Base-by-base conservation (phyloP, 2,888 invertebrate species). In the Erebia palarica region DNA sequence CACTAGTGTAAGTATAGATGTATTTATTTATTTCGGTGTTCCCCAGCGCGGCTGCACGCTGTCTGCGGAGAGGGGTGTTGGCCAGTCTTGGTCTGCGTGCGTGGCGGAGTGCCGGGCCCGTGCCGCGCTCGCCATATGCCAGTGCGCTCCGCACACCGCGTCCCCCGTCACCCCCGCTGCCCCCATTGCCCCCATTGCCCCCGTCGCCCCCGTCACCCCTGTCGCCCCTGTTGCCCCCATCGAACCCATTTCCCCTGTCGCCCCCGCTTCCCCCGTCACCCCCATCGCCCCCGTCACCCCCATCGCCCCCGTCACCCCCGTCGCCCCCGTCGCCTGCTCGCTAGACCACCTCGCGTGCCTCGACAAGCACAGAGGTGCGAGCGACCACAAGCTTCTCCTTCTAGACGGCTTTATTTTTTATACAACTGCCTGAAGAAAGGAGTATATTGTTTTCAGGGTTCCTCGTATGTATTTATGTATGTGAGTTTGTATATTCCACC, bases 71-170 rank as follows among this genome's bases (percentile, higher is more conserved):
- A 75, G 2, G 67, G 70, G 64, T 78, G 51, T 82, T 82, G 75
- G 75, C 77, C 36, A 72, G 75, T 42, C 79, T 79, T 93, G 94
- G 73, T 88, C 93, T 72, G 90, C 94, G 82, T 95, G 95, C 80
- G 86, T 95, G 71, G 85, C 94, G 65, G 81, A 86, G 72, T 95
- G 95, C 79, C 94, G 94, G 0, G 86, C 91, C 11, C 81, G 83
- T 42, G 89, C 93, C 68, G 85, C 94, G 9, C 79, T 79, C 59
- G 86, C 90, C 9, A 81, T 94, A 7, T 95, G 95, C 78, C 84
- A 83, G 36, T 95, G 95, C 76, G 79, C 90, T 71, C 94, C 94
- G 1, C 94, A 92, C 78, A 89, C 82, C 72, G n/a, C n/a, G n/a
- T n/a, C 81, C 55, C 77, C 79, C n/a, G 76, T 67, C 3, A 65